Percentiles rank a stretch among this genome's conserved stretches.
Evolutionary conservation across 2,888 invertebrate species (phyloP).

Genomic region (Nomada goodeniana): DNA sequence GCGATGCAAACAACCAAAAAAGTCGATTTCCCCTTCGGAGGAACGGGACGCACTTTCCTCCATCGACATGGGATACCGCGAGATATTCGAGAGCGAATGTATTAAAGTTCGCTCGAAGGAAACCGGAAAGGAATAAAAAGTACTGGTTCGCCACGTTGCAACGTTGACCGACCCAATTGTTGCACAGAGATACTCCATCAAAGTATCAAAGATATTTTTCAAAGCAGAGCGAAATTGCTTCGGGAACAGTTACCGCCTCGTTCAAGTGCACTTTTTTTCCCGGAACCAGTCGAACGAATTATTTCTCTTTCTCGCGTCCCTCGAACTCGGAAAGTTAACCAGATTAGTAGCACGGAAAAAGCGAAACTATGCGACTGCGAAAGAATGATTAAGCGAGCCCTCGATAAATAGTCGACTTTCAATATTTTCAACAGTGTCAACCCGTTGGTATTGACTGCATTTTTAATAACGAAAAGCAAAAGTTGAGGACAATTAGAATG

Average conservation of each 20-base stretch:
- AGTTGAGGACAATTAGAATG: too few species aligned
- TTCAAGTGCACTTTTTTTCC: conserved; percentile 47
- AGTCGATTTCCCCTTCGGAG: not conserved
- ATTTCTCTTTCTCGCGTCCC: not conserved
- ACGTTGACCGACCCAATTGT: conserved; percentile 12
- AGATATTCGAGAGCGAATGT: conserved; percentile 10
- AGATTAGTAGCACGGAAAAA: too few species aligned
- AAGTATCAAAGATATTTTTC: not conserved
- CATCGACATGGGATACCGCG: not conserved
- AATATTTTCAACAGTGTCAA: too few species aligned
- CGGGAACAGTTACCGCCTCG: not conserved
- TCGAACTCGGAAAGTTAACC: too few species aligned
- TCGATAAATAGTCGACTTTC: too few species aligned
- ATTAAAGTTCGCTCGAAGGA: not conserved
- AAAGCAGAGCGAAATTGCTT: conserved; percentile 40
- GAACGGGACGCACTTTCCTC: conserved; percentile 14
- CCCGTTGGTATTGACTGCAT: too few species aligned
- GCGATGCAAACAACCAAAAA: not conserved
- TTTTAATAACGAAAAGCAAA: too few species aligned
- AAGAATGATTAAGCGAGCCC: too few species aligned
- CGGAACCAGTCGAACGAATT: conserved; percentile 26
- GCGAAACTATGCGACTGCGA: too few species aligned
- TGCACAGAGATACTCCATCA: conserved; percentile 5
- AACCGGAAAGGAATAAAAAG: conserved; percentile 7
- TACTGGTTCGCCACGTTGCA: conserved; percentile 2